A percentile compares a stretch with the other conserved stretches of the same genome.
Evolutionary conservation across 2,888 invertebrate species (phyloP).

Genomic region (Melikaiella ostensackeni): DNA sequence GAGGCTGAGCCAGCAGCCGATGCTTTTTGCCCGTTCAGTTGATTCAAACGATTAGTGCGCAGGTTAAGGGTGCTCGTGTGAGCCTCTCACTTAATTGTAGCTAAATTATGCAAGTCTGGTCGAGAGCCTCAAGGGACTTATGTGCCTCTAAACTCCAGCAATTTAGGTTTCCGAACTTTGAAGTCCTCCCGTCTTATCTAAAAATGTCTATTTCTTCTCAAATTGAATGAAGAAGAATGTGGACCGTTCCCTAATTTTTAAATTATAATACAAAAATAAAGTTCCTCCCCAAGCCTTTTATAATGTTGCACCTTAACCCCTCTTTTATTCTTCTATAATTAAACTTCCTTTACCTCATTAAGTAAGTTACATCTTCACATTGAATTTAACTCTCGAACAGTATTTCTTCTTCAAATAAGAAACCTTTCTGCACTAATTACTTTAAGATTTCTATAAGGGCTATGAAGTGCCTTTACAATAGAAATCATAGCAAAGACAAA

Average conservation of each 20-base stretch:
- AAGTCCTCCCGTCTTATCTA: not conserved
- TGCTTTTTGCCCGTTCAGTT: slow-evolving; percentile 33
- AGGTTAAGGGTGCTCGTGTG: slow-evolving; percentile 57
- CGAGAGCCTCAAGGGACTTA: slow-evolving; percentile 42
- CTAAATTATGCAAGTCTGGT: slow-evolving; percentile 63
- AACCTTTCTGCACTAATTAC: not conserved
- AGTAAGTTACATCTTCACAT: too few relatives aligned
- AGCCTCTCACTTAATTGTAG: slow-evolving; percentile 61
- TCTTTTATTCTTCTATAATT: too few relatives aligned
- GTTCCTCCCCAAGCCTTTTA: too few relatives aligned
- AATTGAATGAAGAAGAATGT: too few relatives aligned
- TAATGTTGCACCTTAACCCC: too few relatives aligned
- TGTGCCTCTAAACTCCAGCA: slow-evolving; percentile 32
- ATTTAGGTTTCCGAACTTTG: slow-evolving; percentile 17
- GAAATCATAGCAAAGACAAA: not conserved
- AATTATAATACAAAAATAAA: too few relatives aligned
- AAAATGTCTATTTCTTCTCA: not conserved
- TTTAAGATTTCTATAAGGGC: not conserved
- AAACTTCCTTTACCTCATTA: too few relatives aligned
- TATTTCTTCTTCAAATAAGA: not conserved
- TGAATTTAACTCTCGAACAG: not conserved
- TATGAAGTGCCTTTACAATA: not conserved
- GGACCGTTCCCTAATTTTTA: too few relatives aligned
- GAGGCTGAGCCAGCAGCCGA: slow-evolving; percentile 16
- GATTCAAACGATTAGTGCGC: slow-evolving; percentile 61